phyloP scores from a whole-genome alignment of 2,797 vertebrate genomes.

The Coilia nasus region DNA sequence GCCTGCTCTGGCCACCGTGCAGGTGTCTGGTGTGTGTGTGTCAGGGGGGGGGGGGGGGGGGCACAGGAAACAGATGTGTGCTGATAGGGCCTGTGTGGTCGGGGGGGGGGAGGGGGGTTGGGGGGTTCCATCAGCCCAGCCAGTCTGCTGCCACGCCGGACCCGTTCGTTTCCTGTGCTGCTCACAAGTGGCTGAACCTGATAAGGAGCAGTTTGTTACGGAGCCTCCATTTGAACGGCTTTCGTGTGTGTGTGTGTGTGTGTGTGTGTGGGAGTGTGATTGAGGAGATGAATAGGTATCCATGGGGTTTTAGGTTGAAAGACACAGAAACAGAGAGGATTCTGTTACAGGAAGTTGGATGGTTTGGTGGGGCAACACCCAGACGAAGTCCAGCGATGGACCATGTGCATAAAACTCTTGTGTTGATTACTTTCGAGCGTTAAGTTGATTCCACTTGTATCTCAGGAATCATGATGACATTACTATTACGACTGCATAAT shows the following conservation, averaged over 20 bases:
- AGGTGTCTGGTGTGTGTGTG: neutral
- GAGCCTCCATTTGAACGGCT: constrained; percentile 25
- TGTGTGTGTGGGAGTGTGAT: neutral
- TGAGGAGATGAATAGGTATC: constrained; percentile 10
- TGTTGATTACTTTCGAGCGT: no score
- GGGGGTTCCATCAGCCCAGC: constrained; percentile 63
- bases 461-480: no score
- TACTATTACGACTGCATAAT: no score
- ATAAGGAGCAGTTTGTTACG: constrained; percentile 58
- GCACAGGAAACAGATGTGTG: constrained; percentile 78
- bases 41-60: neutral
- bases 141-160: constrained; percentile 65
- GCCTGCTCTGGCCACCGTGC: neutral
- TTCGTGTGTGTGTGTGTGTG: constrained; percentile 14
- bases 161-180: constrained; percentile 69
- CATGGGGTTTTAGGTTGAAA: neutral
- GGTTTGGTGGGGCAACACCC: neutral
- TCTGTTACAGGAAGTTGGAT: neutral
- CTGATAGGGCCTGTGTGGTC: constrained; percentile 57
- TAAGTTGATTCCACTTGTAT: no score
- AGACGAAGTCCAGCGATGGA: no score
- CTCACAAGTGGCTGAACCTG: constrained; percentile 67
- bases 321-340: neutral
- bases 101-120: constrained; percentile 46
- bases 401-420: neutral